Evolutionary conservation across 2,888 invertebrate genomes (phyloP), one percentile per base, ranked within the genome.

Genomic region (Lutraria lutraria): DNA sequence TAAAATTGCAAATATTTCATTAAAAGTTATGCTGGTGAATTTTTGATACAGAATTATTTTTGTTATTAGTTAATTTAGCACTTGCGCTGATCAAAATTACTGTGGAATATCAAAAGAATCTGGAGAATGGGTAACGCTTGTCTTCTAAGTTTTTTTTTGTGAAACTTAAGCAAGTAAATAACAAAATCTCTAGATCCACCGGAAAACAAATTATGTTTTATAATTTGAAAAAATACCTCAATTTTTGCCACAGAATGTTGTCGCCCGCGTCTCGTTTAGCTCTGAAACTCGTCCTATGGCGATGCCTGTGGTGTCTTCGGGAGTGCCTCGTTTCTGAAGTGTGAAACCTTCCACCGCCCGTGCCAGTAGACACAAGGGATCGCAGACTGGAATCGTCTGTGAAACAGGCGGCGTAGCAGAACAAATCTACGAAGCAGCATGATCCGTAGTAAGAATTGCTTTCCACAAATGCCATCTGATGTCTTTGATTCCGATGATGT

Each of bases 401-500:
- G 72, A 87, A 68, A 53, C 87, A 87, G 0, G 82, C 31, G 56
- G 82, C 53, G 34, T 87, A 87, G 56, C 87, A 87, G 82, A 87
- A 87, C 19, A 87, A 72, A 56, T 87, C 87, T 3, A 87, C 87
- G 43, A 87, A 87, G 15, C 87, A 87, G 29, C 87, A 87, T 6
- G 87, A 87, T 13, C 82, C 82, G 76, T 87, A 85, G 19, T 31
- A 31, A 2, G 85, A 87, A 31, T 56, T 54, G 53, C 76, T 81
- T 13, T 82, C 82, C 52, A 54, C 4, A n/a, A 87, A 87, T 10
- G 87, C 53, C 87, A 87, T 87, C 21, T 34, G 52, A 82, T 82
- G 63, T n/a, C 82, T 13, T 3, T 82, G 52, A 34, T 54, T 82
- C 16, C 56, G 79, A 25, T 43, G 56, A n/a, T 31, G n/a, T 19